Evolutionary conservation across 2,797 vertebrate species (phyloP), one percentile per base, ranked within the genome.

Genomic region (Eulemur rubriventer): DNA sequence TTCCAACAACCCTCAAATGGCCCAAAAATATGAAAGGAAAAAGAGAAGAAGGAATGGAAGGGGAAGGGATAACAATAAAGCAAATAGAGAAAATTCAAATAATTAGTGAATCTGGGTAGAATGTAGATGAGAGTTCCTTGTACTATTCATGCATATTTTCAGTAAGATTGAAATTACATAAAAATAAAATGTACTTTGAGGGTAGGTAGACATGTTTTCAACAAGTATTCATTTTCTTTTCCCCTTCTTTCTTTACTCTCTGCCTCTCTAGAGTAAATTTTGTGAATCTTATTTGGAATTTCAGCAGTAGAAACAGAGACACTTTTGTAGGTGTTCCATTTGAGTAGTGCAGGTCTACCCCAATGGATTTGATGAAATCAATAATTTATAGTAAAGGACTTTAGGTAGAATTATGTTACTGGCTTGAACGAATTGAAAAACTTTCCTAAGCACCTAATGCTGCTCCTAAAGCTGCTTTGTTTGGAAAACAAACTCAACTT

Each of bases 401-500:
- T 91, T 50, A 82, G 18, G 48, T 41, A 73, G 52, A 81, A 93
- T 94, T 80, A 26, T 33, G 48, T 69, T 63, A 78, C 67, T 46
- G 61, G 72, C 33, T 61, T 46, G 84, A 94, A 43, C 16, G 35
- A 91, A 38, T 20, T 86, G 24, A 61, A 97, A 85, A 82, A 67
- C 48, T 72, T 85, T 46, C 78, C 41, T 59, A 55, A 86, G 50
- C 79, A 80, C 79, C 38, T 76, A 70, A 18, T 6, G 22, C 14
- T n/a, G 18, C 20, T 73, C 46, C 43, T 50, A 67, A 96, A 96
- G 9, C 55, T 93, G 18, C 82, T 95, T 87, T 86, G 50, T 85
- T 89, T 89, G 41, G 75, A 86, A 97, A 96, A 86, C 30, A 94
- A 86, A 69, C 10, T 75, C 30, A 26, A 30, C n/a, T 26, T 50